These are phyloP conservation scores for Mesopsocus fuscifrons DNA, from an alignment of 2,888 invertebrate genomes.

Conservation along the genomic window DNA sequence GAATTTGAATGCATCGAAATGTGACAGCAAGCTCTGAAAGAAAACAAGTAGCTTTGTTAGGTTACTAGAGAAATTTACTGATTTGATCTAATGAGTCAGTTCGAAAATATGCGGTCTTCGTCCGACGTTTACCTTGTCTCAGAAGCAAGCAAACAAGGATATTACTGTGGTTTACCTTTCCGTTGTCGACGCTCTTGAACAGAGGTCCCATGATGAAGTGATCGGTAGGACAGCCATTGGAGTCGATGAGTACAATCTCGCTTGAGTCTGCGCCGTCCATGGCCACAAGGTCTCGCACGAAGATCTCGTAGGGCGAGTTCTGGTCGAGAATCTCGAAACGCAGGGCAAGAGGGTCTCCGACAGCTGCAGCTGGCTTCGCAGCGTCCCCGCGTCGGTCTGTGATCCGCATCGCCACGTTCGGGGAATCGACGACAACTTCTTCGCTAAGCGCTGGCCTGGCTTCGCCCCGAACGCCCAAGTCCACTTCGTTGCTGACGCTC, in stretches of 20 bases:
- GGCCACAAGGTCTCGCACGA: conserved; percentile 82
- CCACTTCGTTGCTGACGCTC: conserved; percentile 82
- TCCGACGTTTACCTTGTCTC: too few relatives aligned
- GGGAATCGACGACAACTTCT: conserved; percentile 70
- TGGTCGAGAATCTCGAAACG: conserved; percentile 83
- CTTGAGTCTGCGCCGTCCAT: conserved; percentile 87
- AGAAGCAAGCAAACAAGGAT: too few relatives aligned
- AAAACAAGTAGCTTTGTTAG: conserved; percentile 15
- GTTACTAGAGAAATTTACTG: too few relatives aligned
- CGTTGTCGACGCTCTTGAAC: conserved; percentile 57
- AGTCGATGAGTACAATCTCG: conserved; percentile 81
- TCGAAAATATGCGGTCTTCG: too few relatives aligned
- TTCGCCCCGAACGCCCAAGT: conserved; percentile 74
- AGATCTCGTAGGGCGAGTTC: conserved; percentile 88
- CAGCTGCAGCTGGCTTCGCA: conserved; percentile 72
- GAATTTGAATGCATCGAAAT: conserved; percentile 93
- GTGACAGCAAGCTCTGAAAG: conserved; percentile 59
- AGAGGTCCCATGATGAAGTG: conserved; percentile 87
- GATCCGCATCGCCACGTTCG: conserved; percentile 87
- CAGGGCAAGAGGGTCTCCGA: conserved; percentile 78
- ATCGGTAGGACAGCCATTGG: conserved; percentile 82
- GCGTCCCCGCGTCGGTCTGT: conserved; percentile 69
- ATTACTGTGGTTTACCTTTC: conserved; percentile 39
- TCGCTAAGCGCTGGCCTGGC: conserved; percentile 71
- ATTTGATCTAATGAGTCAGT: too few relatives aligned